Conservation (phyloP, 2,888 invertebrate species). For the Gortyna flavago region DNA sequence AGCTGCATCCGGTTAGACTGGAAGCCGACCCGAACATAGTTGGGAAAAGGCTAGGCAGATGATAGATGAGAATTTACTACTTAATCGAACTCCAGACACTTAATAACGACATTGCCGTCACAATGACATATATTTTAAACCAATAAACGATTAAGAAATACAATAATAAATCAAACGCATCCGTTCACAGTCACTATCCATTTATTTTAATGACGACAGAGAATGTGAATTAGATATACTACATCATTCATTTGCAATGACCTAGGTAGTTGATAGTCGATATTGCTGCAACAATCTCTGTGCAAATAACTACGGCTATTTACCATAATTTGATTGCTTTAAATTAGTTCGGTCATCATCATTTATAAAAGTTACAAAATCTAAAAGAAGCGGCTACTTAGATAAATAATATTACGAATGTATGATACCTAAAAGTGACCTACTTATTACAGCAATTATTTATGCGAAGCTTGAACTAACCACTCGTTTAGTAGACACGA, state of each 20-base stretch:
- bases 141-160: conserved; percentile 31
- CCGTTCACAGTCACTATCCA: conserved; percentile 23
- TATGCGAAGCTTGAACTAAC: not conserved
- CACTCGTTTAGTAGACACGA: not conserved
- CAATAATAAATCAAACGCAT: conserved; percentile 46
- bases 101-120: not conserved
- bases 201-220: conserved; percentile 52
- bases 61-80: not conserved
- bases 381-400: not conserved
- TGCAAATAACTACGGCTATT: conserved; percentile 16
- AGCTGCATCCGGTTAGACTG: too few species aligned
- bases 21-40: too few species aligned
- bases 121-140: conserved; percentile 9
- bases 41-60: too few species aligned
- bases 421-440: not conserved
- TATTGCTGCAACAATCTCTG: conserved; percentile 25
- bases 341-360: conserved; percentile 37
- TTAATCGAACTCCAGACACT: not conserved
- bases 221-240: conserved; percentile 27
- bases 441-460: not conserved
- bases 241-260: conserved; percentile 49
- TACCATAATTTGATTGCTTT: conserved; percentile 24
- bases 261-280: conserved; percentile 38
- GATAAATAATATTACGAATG: not conserved
- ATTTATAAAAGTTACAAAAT: conserved; percentile 47